Evolutionary conservation across 1,140 invertebrate species (phyloP), one percentile per base, ranked within the genome.

Genomic region (Holotrichia oblita): DNA sequence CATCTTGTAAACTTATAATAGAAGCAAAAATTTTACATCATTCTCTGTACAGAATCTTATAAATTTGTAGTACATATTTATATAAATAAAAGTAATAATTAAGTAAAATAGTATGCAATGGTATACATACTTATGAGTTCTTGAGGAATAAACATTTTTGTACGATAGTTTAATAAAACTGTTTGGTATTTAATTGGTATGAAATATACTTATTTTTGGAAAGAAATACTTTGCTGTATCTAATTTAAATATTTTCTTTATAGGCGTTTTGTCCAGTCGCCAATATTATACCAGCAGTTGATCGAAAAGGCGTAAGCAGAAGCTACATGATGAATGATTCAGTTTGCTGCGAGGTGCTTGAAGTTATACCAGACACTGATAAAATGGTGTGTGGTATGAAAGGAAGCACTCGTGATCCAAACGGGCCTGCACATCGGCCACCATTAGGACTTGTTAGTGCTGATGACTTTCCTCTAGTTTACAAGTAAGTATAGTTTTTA

Each of bases 321-420:
- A 91, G 90, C 87, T 95, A 93, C 90, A 91, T 92, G 87, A 92
- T 91, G 88, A 96, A 94, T 90, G 94, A 96, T 88, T 92, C 93
- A 82, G 91, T 96, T 73, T 94, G 94, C 89, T 96, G 95, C 88
- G 95, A 96, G 89, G 94, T 97, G 20, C 89, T 96, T 83, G 94
- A 94, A 90, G 93, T 97, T 78, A 94, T 93, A 84, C 91, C 93
- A 69, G 95, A 97, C 85, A 92, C 93, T 27, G 94, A 97, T 87
- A 96, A 96, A 89, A 91, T 98, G 85, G 91, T 94, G 80, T 91
- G 94, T 85, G 95, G 95, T 84, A 95, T 97, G 92, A 94, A 95
- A 87, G 93, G 94, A 79, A 88, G 91, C 80, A 90, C 92, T 72
- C 89, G 93, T 79, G 87, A 89, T 44, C 87, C 90, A 2, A 91